phyloP scores from a whole-genome alignment of 2,888 invertebrate species.

The Sipunculus nudus region DNA sequence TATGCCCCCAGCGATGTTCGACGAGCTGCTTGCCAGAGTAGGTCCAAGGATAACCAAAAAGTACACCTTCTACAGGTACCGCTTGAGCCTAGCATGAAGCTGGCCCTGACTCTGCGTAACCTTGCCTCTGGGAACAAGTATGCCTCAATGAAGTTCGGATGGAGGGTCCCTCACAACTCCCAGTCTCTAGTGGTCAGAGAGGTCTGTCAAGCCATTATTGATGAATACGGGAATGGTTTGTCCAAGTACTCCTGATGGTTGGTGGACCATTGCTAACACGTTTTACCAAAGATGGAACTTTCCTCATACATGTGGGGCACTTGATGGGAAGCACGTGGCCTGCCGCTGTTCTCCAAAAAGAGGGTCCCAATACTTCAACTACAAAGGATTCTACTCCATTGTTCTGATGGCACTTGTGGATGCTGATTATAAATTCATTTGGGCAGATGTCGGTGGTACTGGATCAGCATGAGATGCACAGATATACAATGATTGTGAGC shows the following conservation, averaged over 20 bases:
- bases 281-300: too few species aligned
- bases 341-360: too few species aligned
- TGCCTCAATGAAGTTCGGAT: constrained; percentile 30
- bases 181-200: constrained; percentile 32
- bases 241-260: constrained; percentile 28
- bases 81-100: constrained; percentile 9
- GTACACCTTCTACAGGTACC: constrained; percentile 30
- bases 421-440: constrained; percentile 4
- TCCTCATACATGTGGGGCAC: background rate
- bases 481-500: constrained; percentile 11
- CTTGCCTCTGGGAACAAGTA: constrained; percentile 31
- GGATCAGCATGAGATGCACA: constrained; percentile 10
- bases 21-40: constrained; percentile 32
- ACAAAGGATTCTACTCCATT: too few species aligned
- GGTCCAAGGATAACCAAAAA: constrained; percentile 24
- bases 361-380: too few species aligned
- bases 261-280: too few species aligned
- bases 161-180: constrained; percentile 39
- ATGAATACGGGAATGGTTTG: constrained; percentile 26
- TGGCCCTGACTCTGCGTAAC: constrained; percentile 10
- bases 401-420: too few species aligned
- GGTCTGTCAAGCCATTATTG: constrained; percentile 35
- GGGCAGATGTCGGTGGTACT: constrained; percentile 4
- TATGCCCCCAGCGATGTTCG: constrained; percentile 39
- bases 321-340: too few species aligned